Evolutionary conservation across 1,140 invertebrate species (phyloP).

Genomic region (Lineus longissimus): DNA sequence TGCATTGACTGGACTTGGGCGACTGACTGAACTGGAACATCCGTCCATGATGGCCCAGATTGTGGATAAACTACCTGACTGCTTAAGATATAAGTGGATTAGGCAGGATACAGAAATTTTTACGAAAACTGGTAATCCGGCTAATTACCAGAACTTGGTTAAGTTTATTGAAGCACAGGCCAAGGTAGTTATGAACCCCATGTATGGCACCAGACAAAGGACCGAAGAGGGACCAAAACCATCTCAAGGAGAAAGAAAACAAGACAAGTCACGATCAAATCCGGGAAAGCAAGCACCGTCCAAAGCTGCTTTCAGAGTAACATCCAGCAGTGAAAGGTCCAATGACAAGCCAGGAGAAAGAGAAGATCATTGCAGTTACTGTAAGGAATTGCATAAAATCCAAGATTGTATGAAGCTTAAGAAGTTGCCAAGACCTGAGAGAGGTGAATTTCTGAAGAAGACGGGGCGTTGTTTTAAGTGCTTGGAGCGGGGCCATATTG

Average conservation of each 20-base stretch:
- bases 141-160: neutral
- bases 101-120: neutral
- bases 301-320: neutral
- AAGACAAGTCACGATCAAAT: too few species aligned
- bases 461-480: slow-evolving; percentile 1
- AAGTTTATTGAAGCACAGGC: neutral
- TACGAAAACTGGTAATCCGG: neutral
- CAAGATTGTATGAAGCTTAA: neutral
- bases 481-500: neutral
- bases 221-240: neutral
- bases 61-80: slow-evolving; percentile 7
- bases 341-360: too few species aligned
- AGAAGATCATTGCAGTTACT: neutral
- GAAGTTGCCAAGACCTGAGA: slow-evolving; percentile 1
- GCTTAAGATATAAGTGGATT: slow-evolving; percentile 1
- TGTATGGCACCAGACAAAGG: neutral
- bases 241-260: neutral
- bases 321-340: too few species aligned
- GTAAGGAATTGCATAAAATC: neutral
- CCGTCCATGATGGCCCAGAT: neutral
- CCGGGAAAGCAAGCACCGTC: neutral
- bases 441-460: slow-evolving; percentile 6
- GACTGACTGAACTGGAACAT: slow-evolving; percentile 3
- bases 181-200: neutral
- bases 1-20: neutral